These are phyloP conservation scores for Cephus pygmeus DNA, from an alignment of 2,888 invertebrate genomes.

Conservation along the genomic window DNA sequence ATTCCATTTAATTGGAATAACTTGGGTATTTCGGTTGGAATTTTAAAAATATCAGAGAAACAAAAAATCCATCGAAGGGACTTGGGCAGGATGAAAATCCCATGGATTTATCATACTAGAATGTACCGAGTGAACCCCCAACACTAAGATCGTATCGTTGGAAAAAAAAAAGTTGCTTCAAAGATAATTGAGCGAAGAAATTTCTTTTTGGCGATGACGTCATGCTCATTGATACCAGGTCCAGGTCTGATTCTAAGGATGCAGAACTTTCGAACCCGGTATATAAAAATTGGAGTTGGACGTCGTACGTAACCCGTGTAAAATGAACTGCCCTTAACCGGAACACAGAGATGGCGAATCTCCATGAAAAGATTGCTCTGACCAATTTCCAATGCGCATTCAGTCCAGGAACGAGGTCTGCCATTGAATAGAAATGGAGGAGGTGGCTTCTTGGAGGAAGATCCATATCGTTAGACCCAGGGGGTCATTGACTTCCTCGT, in stretches of 20 bases:
- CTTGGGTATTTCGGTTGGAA: neutral
- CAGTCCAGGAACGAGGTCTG: neutral
- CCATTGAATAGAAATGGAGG: conserved; percentile 10
- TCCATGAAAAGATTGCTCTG: conserved; percentile 27
- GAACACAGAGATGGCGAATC: neutral
- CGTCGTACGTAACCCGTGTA: neutral
- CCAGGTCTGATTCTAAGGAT: neutral
- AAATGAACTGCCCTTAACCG: neutral
- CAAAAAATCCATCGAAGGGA: too few relatives aligned
- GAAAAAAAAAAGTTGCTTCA: neutral
- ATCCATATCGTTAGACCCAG: neutral
- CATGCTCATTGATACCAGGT: neutral
- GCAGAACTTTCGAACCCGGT: neutral
- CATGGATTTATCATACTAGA: neutral
- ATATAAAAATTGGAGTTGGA: neutral
- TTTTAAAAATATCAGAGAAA: neutral
- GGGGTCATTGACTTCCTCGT: neutral
- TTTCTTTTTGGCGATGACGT: neutral
- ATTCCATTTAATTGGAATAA: neutral
- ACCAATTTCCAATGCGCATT: conserved; percentile 13
- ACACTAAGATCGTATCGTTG: too few relatives aligned
- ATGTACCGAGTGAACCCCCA: neutral
- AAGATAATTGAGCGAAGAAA: neutral
- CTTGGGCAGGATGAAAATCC: neutral
- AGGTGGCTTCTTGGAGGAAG: neutral